A percentile compares a stretch with the other conserved stretches of the same genome.
Conservation (phyloP, 1,140 invertebrate genomes). For the Drosophila gunungcola region DNA sequence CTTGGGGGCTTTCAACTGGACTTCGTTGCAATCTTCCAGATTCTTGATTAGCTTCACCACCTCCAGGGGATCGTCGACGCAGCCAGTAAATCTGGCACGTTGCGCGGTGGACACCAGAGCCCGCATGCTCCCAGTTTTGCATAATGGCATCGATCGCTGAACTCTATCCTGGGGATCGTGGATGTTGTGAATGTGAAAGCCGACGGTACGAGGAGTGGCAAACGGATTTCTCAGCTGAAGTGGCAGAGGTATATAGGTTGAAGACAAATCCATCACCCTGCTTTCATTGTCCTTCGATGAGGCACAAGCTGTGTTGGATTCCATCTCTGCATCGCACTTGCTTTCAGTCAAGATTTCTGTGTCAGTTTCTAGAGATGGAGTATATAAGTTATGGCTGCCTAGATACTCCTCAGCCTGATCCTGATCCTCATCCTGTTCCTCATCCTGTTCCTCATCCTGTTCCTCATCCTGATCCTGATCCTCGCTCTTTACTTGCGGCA, state of each 20-base stretch:
- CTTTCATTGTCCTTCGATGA: not conserved
- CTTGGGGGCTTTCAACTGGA: not conserved
- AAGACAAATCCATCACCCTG: too few relatives aligned
- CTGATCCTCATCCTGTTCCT: not conserved
- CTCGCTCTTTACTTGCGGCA: not conserved
- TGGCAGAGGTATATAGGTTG: not conserved
- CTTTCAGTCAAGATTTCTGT: not conserved
- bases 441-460: too few relatives aligned
- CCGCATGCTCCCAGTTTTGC: not conserved
- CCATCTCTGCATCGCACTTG: not conserved
- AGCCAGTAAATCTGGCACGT: constrained; percentile 17
- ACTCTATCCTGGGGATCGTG: not conserved
- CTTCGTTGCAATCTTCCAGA: not conserved
- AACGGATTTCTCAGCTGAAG: not conserved
- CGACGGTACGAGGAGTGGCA: not conserved
- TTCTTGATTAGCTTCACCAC: not conserved
- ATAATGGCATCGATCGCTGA: not conserved
- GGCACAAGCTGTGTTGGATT: too few relatives aligned
- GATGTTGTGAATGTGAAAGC: not conserved
- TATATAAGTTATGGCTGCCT: not conserved
- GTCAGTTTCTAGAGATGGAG: not conserved
- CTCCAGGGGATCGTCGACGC: constrained; percentile 25
- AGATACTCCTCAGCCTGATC: too few relatives aligned
- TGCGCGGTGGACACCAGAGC: constrained; percentile 37
- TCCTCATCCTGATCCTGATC: too few relatives aligned